A percentile compares a stretch with the other conserved stretches of the same genome.
These are phyloP conservation scores for Alosa alosa DNA, from an alignment of 2,113 vertebrate species.

Conservation along the genomic window DNA sequence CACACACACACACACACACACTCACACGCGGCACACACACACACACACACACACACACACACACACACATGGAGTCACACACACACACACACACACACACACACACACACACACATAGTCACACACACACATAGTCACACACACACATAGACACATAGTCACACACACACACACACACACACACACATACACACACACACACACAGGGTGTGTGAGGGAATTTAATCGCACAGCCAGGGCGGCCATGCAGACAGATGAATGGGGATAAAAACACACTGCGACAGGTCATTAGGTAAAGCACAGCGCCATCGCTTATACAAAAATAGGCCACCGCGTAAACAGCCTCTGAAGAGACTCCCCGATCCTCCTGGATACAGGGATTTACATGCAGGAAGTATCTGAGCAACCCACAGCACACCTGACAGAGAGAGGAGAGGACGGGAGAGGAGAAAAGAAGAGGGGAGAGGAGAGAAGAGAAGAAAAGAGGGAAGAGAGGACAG, in stretches of 20 bases:
- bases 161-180: neutral
- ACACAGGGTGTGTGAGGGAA: neutral
- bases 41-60: neutral
- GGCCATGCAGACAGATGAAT: conserved; percentile 35
- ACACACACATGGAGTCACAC: too few relatives aligned
- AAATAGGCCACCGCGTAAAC: neutral
- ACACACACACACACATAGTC: conserved; percentile 4
- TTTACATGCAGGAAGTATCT: neutral
- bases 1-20: neutral
- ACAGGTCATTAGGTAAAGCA: conserved; percentile 29
- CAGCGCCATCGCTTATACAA: neutral
- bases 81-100: neutral
- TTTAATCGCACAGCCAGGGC: neutral
- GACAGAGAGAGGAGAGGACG: neutral
- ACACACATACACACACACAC: too few relatives aligned
- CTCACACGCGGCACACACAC: conserved; percentile 13
- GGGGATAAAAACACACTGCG: conserved; percentile 21
- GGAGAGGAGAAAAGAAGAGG: neutral
- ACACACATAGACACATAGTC: conserved; percentile 3
- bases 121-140: neutral
- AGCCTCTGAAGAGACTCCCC: neutral
- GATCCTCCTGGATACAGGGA: neutral
- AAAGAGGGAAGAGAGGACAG: too few relatives aligned
- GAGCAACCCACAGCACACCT: neutral
- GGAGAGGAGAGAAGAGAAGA: too few relatives aligned